A percentile compares a stretch with the other conserved stretches of the same genome.
phyloP scores from a whole-genome alignment of 2,113 vertebrate species.

The Catharus bicknelli region DNA sequence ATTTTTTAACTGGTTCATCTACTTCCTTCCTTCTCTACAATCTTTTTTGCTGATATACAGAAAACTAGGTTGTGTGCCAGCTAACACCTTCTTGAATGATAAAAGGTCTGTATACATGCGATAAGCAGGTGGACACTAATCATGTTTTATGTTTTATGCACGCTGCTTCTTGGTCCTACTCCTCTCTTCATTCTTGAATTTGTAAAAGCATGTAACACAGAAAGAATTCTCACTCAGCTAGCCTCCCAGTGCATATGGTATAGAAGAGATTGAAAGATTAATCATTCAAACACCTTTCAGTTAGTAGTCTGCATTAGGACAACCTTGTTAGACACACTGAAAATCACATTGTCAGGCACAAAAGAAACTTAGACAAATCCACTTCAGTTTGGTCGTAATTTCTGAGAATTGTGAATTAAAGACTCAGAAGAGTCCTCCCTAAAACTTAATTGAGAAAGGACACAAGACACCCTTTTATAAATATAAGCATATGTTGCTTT shows the following conservation, averaged over 20 bases:
- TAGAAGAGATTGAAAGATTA: neutral
- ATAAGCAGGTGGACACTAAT: neutral
- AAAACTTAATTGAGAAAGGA: neutral
- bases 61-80: neutral
- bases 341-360: rapidly evolving
- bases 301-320: neutral
- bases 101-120: neutral
- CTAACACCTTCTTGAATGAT: neutral
- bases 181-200: neutral
- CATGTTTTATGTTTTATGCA: neutral
- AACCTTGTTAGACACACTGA: neutral
- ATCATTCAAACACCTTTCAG: neutral
- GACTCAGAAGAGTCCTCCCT: neutral
- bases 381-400: neutral
- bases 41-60: neutral
- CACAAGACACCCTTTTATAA: neutral
- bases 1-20: neutral
- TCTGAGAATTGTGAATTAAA: neutral
- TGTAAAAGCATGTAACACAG: rapidly evolving
- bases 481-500: neutral
- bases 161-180: neutral
- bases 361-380: neutral
- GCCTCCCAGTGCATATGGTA: neutral
- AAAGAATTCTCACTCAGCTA: neutral
- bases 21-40: neutral